Evolutionary conservation across 2,888 invertebrate genomes (phyloP).

Genomic region (Mellilla xanthometata): DNA sequence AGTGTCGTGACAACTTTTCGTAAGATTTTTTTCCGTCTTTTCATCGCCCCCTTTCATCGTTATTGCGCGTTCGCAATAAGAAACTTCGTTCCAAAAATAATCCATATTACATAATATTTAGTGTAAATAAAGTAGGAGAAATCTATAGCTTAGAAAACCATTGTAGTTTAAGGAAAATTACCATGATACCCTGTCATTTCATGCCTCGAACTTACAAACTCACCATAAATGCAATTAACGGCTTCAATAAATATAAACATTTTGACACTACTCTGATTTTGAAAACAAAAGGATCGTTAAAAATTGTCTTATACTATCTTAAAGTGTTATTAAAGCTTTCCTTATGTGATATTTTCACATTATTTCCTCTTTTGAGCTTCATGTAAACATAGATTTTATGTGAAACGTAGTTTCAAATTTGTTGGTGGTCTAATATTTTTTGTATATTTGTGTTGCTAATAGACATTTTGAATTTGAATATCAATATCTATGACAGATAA

Average conservation of each 20-base stretch:
- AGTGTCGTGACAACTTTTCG: no score
- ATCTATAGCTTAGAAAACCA: constrained; percentile 6
- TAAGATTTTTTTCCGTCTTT: no score
- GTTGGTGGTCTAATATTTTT: no score
- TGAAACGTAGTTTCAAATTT: constrained; percentile 1
- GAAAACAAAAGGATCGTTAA: constrained; percentile 34
- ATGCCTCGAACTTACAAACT: constrained; percentile 60
- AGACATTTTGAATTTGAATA: no score
- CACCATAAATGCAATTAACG: constrained; percentile 56
- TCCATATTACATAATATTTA: no score
- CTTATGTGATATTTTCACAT: constrained; percentile 53
- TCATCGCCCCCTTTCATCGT: no score
- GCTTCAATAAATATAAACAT: constrained; percentile 33
- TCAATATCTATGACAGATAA: no score
- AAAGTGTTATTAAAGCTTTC: constrained; percentile 78
- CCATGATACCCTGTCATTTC: constrained; percentile 76
- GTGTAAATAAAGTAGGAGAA: no score
- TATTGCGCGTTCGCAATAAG: no score
- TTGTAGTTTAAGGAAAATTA: constrained; percentile 34
- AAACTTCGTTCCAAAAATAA: no score
- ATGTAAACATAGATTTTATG: constrained; percentile 24
- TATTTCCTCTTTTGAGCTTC: constrained; percentile 38
- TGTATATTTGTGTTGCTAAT: no score
- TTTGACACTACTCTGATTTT: constrained; percentile 65
- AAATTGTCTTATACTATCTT: constrained; percentile 51